Conservation (phyloP, 2,113 vertebrate genomes). For the Pachypanchax playfairii region DNA sequence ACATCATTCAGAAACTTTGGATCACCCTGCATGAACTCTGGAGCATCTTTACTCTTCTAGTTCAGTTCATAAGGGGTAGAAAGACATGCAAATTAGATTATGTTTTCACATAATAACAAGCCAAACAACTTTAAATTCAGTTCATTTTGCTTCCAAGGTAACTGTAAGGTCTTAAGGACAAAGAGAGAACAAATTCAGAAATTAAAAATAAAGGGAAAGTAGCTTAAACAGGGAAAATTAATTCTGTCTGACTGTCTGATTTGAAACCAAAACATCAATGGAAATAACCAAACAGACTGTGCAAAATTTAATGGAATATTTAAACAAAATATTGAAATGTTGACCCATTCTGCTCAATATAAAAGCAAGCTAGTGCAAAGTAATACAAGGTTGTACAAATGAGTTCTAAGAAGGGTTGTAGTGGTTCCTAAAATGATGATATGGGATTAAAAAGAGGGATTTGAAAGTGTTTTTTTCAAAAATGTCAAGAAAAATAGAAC, state of each 20-base stretch:
- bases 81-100: neutral
- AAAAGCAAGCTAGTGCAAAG: neutral
- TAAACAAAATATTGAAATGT: neutral
- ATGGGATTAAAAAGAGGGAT: neutral
- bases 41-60: neutral
- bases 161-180: neutral
- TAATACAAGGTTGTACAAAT: no score
- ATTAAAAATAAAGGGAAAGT: neutral
- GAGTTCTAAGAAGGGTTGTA: neutral
- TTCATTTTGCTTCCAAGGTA: conserved; percentile 10
- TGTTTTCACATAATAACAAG: neutral
- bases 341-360: neutral
- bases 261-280: neutral
- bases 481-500: neutral
- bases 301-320: neutral
- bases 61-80: neutral
- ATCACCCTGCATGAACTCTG: conserved; percentile 5
- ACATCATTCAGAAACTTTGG: conserved; percentile 18
- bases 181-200: conserved; percentile 4
- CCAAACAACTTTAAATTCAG: neutral
- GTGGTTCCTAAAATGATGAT: neutral
- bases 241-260: conserved; percentile 14
- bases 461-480: neutral
- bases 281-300: conserved; percentile 8
- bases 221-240: neutral